phyloP scores from a whole-genome alignment of 1,140 invertebrate genomes.

The Reticulitermes speratus region DNA sequence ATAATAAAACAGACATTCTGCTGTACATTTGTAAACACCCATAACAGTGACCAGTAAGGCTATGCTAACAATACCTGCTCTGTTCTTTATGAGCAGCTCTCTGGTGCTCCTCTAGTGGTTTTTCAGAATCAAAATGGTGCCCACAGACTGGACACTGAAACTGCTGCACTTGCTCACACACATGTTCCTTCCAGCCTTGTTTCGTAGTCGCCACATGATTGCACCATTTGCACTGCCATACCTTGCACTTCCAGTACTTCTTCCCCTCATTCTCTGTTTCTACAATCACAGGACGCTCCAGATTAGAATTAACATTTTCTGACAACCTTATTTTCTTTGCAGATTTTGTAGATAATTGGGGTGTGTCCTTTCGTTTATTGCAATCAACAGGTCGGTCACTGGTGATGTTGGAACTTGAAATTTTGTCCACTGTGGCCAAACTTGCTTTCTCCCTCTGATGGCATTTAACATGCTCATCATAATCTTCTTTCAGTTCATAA shows the following conservation, averaged over 20 bases:
- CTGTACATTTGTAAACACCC: too few relatives aligned
- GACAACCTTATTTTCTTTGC: background rate
- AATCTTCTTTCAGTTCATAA: conserved; percentile 14
- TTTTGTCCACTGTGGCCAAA: background rate
- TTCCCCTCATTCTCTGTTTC: background rate
- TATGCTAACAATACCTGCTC: background rate
- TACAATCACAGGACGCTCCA: too few relatives aligned
- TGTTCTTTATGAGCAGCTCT: background rate
- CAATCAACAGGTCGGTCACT: background rate
- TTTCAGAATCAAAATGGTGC: background rate
- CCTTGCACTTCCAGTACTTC: background rate
- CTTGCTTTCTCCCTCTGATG: background rate
- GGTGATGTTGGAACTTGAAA: too few relatives aligned
- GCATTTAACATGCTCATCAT: background rate
- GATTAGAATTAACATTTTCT: background rate
- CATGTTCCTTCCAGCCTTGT: conserved; percentile 3
- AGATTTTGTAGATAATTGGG: background rate
- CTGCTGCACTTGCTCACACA: background rate
- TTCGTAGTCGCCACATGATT: background rate
- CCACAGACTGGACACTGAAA: background rate
- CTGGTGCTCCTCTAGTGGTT: background rate
- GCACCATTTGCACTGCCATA: conserved; percentile 3
- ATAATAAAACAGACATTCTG: too few relatives aligned
- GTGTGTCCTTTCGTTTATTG: background rate
- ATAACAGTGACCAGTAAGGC: background rate